Conservation (phyloP, 1,140 invertebrate species). For the Drosophila bipectinata region DNA sequence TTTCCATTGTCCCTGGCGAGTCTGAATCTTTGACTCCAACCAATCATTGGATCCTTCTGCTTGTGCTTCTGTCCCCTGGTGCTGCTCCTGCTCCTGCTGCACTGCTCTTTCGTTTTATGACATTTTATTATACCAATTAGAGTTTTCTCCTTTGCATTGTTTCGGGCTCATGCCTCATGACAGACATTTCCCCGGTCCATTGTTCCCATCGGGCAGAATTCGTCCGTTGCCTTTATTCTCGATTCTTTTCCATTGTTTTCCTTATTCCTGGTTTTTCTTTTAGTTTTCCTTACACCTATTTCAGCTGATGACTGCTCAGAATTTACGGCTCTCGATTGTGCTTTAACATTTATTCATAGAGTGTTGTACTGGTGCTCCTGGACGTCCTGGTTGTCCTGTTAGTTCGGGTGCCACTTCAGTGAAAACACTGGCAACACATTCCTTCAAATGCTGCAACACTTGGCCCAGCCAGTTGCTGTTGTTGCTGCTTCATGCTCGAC, state of each 20-base stretch:
- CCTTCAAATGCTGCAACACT: slow-evolving; percentile 76
- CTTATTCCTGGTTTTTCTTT: slow-evolving; percentile 6
- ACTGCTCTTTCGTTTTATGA: slow-evolving; percentile 62
- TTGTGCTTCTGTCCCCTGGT: slow-evolving; percentile 11
- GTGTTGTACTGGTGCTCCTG: slow-evolving; percentile 10
- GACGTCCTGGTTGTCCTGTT: neutral
- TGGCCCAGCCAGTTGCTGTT: slow-evolving; percentile 28
- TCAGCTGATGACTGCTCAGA: slow-evolving; percentile 64
- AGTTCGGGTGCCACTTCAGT: slow-evolving; percentile 53
- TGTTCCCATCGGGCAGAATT: slow-evolving; percentile 36
- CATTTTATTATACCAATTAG: slow-evolving; percentile 81
- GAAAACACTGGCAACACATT: slow-evolving; percentile 59
- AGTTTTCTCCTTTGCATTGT: slow-evolving; percentile 40
- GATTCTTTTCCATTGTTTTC: slow-evolving; percentile 15
- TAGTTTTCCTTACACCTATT: slow-evolving; percentile 52
- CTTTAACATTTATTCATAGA: slow-evolving; percentile 75
- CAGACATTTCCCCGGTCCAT: slow-evolving; percentile 25
- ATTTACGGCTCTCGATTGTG: slow-evolving; percentile 76
- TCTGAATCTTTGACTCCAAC: slow-evolving; percentile 11
- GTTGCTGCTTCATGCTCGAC: slow-evolving; percentile 41
- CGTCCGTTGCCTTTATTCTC: slow-evolving; percentile 9
- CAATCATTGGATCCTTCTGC: slow-evolving; percentile 31
- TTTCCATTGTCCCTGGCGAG: slow-evolving; percentile 37
- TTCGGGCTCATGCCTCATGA: slow-evolving; percentile 21
- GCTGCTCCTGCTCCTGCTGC: slow-evolving; percentile 2